Evolutionary conservation across 2,888 invertebrate species (phyloP), one percentile per base, ranked within the genome.

Genomic region (Eretmocerus hayati): DNA sequence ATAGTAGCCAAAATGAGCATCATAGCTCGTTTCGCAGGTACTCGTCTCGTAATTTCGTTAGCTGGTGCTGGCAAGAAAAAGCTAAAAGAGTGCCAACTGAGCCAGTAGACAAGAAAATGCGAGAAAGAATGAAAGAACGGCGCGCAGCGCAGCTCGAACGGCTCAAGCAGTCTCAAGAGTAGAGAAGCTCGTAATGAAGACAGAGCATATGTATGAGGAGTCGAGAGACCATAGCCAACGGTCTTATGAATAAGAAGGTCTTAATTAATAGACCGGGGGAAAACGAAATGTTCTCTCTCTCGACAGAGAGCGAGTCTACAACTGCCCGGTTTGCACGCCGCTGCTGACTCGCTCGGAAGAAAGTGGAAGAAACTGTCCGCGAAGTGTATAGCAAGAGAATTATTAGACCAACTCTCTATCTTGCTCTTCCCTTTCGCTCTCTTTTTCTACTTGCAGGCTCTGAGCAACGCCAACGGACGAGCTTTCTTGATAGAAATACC

Each of bases 201-300:
- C 42, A 48, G 39, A 42, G 47, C 40, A 21, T 37, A 42, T 26
- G 48, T 32, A 42, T 42, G 18, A 41, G 40, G 26, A 26, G 6
- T 26, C 26, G 2, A 21, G 32, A 23, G 36, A 26, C 26, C 30
- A 32, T n/a, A 13, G 30, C 30, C 33, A 11, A 13, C 21, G 32
- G 38, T 33, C 42, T 48, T 38, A 48, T 48, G 48, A 48, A 48
- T 48, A 42, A 42, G 42, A 20, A 48, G 42, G 9, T 15, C 21
- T 42, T 48, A 48, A 48, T 48, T 48, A 48, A 48, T 42, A 48
- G 38, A 38, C 48, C 8, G 23, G 31, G 11, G n/a, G 36, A 26
- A 20, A n/a, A n/a, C 13, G 23, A 31, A 20, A 21, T 32, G 11
- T 26, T 26, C 26, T n/a, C n/a, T n/a, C n/a, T n/a, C n/a, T 6